Percentiles rank a stretch among this genome's conserved stretches.
Evolutionary conservation across 2,888 invertebrate genomes (phyloP).

Genomic region (Chrysina gloriosa): DNA sequence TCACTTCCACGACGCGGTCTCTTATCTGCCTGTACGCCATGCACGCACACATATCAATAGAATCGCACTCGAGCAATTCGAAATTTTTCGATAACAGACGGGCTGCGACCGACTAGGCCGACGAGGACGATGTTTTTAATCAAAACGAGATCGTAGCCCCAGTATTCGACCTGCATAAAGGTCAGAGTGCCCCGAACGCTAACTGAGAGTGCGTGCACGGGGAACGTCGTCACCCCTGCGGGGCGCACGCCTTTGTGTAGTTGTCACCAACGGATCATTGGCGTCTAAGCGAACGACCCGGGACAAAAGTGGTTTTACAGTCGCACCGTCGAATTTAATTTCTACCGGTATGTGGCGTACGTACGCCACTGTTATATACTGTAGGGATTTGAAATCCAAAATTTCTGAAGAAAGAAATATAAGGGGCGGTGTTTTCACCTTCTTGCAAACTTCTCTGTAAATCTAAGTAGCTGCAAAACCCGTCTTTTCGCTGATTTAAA

Average conservation of each 20-base stretch:
- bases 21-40: not conserved
- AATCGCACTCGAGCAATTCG: conserved; percentile 41
- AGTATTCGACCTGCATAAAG: conserved; percentile 45
- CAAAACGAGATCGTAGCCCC: conserved; percentile 45
- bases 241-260: conserved; percentile 60
- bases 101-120: conserved; percentile 33
- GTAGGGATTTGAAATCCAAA: no score
- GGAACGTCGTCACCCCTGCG: conserved; percentile 58
- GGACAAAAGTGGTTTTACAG: conserved; percentile 51
- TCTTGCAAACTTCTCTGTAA: no score
- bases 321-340: conserved; percentile 9
- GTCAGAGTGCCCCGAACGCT: conserved; percentile 39
- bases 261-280: conserved; percentile 63
- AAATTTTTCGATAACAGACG: conserved; percentile 42
- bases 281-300: conserved; percentile 49
- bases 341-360: not conserved
- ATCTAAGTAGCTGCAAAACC: no score
- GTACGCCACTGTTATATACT: conserved; percentile 36
- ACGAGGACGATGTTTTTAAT: conserved; percentile 49
- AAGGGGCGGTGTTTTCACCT: no score
- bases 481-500: no score
- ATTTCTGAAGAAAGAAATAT: no score
- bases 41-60: conserved; percentile 31
- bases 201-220: conserved; percentile 48
- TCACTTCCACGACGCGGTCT: no score